These are phyloP conservation scores for Erebia palarica DNA, from an alignment of 2,888 invertebrate species.

Conservation along the genomic window DNA sequence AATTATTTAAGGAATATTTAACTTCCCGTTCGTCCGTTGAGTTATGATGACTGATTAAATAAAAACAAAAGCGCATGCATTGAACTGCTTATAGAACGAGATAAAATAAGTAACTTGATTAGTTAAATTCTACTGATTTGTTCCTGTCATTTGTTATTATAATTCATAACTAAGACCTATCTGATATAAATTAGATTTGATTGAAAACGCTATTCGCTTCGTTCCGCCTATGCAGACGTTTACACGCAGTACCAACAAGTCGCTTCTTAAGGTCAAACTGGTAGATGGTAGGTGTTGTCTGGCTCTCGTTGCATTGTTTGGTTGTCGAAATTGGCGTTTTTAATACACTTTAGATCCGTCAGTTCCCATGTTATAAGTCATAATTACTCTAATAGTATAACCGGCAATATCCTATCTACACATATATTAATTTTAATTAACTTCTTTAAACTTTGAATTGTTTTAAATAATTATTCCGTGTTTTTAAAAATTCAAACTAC, in stretches of 20 bases:
- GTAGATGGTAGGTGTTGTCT: constrained; percentile 15
- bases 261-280: constrained; percentile 7
- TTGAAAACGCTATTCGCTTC: constrained; percentile 1
- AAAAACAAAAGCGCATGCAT: no score
- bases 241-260: constrained; percentile 5
- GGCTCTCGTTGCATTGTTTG: constrained; percentile 14
- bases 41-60: no score
- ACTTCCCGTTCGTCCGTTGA: no score
- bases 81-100: no score
- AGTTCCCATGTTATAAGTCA: constrained; percentile 13
- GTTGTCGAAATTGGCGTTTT: constrained; percentile 13
- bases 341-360: background rate
- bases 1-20: no score
- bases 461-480: background rate
- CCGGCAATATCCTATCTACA: background rate
- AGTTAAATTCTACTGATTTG: no score
- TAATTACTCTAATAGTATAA: background rate
- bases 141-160: no score
- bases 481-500: background rate
- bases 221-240: constrained; percentile 8
- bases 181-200: background rate
- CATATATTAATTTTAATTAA: background rate
- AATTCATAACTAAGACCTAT: background rate
- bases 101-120: no score
- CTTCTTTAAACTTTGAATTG: background rate